These are phyloP conservation scores for Phaethornis superciliosus DNA, from an alignment of 2,113 vertebrate species.

Conservation along the genomic window DNA sequence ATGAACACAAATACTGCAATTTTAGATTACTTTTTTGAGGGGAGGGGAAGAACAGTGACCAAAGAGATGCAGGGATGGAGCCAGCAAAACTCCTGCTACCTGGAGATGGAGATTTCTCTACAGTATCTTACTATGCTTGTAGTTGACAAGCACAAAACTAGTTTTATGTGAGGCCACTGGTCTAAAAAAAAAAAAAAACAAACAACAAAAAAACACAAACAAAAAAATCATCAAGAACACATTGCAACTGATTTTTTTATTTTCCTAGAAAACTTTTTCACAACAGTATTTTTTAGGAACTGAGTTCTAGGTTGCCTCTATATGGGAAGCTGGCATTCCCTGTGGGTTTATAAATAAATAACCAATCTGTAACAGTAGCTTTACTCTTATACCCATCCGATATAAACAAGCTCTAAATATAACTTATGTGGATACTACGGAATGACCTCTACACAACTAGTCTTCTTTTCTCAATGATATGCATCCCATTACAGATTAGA, in stretches of 20 bases:
- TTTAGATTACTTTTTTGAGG: background rate
- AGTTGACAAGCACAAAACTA: background rate
- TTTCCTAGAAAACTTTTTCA: background rate
- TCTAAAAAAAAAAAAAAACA: background rate
- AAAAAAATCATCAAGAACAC: background rate
- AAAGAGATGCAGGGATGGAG: background rate
- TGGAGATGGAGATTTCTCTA: background rate
- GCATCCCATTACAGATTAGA: background rate
- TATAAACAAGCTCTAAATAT: constrained; percentile 49
- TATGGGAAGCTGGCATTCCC: background rate
- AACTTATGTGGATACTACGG: constrained; percentile 30
- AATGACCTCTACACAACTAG: constrained; percentile 45
- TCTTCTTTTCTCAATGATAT: background rate
- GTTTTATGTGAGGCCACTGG: background rate
- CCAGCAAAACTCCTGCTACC: background rate
- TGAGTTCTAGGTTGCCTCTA: background rate
- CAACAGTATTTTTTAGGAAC: background rate
- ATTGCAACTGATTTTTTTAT: background rate
- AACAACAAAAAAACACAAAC: background rate
- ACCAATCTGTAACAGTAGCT: constrained; percentile 18
- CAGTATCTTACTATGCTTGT: background rate
- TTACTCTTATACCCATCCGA: constrained; percentile 18
- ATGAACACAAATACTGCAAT: background rate
- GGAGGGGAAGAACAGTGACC: background rate
- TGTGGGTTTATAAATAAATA: constrained; percentile 31